These are phyloP conservation scores for Orthosia gracilis DNA, from an alignment of 2,888 invertebrate genomes.

Conservation along the genomic window DNA sequence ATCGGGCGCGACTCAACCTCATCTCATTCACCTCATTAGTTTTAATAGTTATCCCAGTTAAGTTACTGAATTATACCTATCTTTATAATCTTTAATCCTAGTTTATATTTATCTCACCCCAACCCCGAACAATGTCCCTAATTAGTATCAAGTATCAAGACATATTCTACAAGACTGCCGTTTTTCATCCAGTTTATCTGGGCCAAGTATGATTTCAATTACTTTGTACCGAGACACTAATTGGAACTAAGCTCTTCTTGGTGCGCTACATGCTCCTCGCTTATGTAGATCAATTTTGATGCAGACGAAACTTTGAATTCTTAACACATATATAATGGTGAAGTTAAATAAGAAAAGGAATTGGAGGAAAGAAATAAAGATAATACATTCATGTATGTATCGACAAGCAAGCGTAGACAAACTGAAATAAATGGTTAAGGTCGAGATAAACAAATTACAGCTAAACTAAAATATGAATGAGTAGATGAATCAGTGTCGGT, in stretches of 20 bases:
- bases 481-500: not conserved
- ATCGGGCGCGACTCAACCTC: too few relatives aligned
- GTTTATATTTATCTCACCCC: too few relatives aligned
- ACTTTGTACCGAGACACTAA: conserved; percentile 13
- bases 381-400: too few relatives aligned
- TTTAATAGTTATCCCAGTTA: too few relatives aligned
- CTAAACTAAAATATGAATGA: too few relatives aligned
- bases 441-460: too few relatives aligned
- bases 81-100: too few relatives aligned
- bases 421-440: not conserved
- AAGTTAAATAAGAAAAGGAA: not conserved
- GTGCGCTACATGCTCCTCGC: not conserved
- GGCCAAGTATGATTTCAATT: conserved; percentile 16
- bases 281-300: not conserved
- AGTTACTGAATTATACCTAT: too few relatives aligned
- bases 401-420: not conserved
- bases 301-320: not conserved
- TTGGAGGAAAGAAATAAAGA: too few relatives aligned
- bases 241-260: conserved; percentile 15
- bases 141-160: conserved; percentile 6
- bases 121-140: too few relatives aligned
- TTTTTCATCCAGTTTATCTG: conserved; percentile 14
- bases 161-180: not conserved
- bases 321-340: not conserved
- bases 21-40: too few relatives aligned